A percentile compares a stretch with the other conserved stretches of the same genome.
Evolutionary conservation across 1,140 invertebrate species (phyloP).

Genomic region (Bathynomus jamesi): DNA sequence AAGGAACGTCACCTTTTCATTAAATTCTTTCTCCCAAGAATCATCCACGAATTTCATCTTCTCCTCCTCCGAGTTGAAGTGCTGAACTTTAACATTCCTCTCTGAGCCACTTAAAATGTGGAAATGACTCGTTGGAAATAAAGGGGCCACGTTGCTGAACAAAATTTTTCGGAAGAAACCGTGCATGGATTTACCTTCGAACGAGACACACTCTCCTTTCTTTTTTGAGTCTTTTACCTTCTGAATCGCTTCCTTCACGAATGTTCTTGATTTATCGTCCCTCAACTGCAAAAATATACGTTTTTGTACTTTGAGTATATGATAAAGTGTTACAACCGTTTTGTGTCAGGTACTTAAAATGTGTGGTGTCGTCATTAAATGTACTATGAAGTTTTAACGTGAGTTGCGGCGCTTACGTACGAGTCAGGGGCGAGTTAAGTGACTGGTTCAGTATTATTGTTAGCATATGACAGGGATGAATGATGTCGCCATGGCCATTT

Average conservation of each 20-base stretch:
- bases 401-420: neutral
- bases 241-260: conserved; percentile 12
- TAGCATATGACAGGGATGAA: neutral
- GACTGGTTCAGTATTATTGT: neutral
- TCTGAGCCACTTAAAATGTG: conserved; percentile 1
- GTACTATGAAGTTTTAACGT: neutral
- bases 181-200: conserved; percentile 10
- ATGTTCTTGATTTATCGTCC: conserved; percentile 19
- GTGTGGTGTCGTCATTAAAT: neutral
- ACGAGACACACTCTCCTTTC: neutral
- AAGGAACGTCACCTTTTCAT: conserved; percentile 10
- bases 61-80: conserved; percentile 7
- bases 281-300: conserved; percentile 12
- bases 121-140: conserved; percentile 14
- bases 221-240: conserved; percentile 18
- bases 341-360: neutral
- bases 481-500: too few species aligned
- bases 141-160: conserved; percentile 22
- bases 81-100: conserved; percentile 15
- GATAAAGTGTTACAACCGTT: neutral
- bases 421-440: neutral
- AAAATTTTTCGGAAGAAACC: conserved; percentile 22
- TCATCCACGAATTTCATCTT: conserved; percentile 7
- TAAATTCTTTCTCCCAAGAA: conserved; percentile 9
- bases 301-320: neutral